These are phyloP conservation scores for Hesperophylax magnus DNA, from an alignment of 1,140 invertebrate genomes.

Conservation along the genomic window DNA sequence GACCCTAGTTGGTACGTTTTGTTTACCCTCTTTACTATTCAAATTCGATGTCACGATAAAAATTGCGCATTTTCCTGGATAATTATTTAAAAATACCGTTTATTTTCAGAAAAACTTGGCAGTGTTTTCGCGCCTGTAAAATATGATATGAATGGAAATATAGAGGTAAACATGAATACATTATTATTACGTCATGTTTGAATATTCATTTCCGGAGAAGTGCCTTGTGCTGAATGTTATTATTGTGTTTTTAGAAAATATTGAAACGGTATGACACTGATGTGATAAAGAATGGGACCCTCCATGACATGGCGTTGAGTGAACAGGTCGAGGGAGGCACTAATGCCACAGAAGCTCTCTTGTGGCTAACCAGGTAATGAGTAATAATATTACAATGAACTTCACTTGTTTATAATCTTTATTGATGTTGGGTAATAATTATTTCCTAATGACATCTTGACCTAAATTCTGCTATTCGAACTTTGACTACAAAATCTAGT, in stretches of 20 bases:
- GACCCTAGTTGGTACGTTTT: conserved; percentile 44
- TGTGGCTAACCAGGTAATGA: conserved; percentile 79
- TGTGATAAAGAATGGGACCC: conserved; percentile 70
- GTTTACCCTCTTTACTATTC: conserved; percentile 3
- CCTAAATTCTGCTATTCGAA: too few species aligned
- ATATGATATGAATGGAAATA: conserved; percentile 82
- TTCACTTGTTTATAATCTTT: too few species aligned
- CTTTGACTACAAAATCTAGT: too few species aligned
- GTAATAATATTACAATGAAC: background rate
- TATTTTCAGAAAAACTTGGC: conserved; percentile 78
- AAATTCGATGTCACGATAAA: background rate
- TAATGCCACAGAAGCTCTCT: conserved; percentile 73
- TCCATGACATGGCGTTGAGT: conserved; percentile 77
- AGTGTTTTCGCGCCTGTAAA: conserved; percentile 80
- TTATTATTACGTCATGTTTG: background rate
- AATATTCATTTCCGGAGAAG: too few species aligned
- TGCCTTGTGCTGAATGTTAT: conserved; percentile 23
- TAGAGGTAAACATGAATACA: conserved; percentile 71
- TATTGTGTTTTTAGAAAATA: conserved; percentile 73
- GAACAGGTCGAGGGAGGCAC: conserved; percentile 70
- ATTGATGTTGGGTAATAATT: too few species aligned
- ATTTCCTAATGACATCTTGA: too few species aligned
- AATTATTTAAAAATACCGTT: background rate
- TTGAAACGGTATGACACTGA: conserved; percentile 71
- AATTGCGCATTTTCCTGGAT: background rate